A percentile compares a stretch with the other conserved stretches of the same genome.
Conservation (phyloP, 2,888 invertebrate genomes). For the Drosophila fungiperda region DNA sequence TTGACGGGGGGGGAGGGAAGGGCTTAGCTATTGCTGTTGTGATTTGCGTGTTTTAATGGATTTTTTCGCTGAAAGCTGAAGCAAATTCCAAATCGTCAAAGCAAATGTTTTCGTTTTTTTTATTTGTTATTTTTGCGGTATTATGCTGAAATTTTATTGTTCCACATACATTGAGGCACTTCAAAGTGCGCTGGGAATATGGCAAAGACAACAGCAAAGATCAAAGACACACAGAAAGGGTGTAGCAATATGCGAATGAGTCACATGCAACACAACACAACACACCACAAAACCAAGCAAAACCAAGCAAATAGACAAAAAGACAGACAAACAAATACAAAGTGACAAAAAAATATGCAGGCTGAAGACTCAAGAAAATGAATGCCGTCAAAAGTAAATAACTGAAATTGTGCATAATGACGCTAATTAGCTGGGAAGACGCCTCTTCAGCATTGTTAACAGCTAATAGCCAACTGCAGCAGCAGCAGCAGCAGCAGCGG, state of each 20-base stretch:
- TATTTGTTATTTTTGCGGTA: not conserved
- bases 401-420: constrained; percentile 77
- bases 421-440: constrained; percentile 77
- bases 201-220: constrained; percentile 69
- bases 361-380: constrained; percentile 21
- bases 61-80: constrained; percentile 48
- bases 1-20: not conserved
- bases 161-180: constrained; percentile 47
- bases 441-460: constrained; percentile 46
- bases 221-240: constrained; percentile 57
- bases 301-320: constrained; percentile 18
- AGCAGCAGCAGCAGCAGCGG: not conserved
- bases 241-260: constrained; percentile 42
- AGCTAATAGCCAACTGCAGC: constrained; percentile 9
- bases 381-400: constrained; percentile 68
- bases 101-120: constrained; percentile 31
- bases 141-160: constrained; percentile 61
- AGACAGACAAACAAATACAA: constrained; percentile 39
- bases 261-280: constrained; percentile 37
- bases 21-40: constrained; percentile 28
- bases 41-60: constrained; percentile 51
- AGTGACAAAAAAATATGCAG: constrained; percentile 57
- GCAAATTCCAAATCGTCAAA: constrained; percentile 11
- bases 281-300: constrained; percentile 25
- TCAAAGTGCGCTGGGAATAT: constrained; percentile 61